phyloP scores from a whole-genome alignment of 1,140 invertebrate genomes.

The Monomorium pharaonis region DNA sequence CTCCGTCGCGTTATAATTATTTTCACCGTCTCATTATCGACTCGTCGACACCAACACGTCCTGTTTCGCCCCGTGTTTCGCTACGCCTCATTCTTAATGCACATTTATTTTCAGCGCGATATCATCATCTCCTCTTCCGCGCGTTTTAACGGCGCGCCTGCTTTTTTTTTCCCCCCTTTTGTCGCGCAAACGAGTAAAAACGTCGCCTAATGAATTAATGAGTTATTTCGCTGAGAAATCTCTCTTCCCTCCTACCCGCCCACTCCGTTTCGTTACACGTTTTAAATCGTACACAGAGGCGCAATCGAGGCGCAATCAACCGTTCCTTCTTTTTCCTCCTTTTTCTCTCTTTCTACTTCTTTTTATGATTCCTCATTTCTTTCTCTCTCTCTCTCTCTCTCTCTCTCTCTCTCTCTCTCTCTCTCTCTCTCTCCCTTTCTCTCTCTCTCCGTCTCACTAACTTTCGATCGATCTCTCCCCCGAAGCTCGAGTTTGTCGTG shows the following conservation, averaged over 20 bases:
- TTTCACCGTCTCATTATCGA: neutral
- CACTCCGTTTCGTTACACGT: neutral
- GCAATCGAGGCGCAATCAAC: neutral
- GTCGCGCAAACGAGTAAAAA: neutral
- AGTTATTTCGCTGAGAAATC: slow-evolving; percentile 1
- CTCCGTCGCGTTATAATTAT: neutral
- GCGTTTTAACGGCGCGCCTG: neutral
- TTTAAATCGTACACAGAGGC: slow-evolving; percentile 8
- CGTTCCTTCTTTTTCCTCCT: neutral
- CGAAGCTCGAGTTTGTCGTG: slow-evolving; percentile 44
- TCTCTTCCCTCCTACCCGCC: neutral
- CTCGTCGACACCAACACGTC: neutral
- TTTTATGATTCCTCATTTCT: slow-evolving; percentile 2
- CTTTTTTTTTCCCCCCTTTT: neutral
- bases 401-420: slow-evolving; percentile 21
- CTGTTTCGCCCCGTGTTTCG: neutral
- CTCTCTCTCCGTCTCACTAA: slow-evolving; percentile 13
- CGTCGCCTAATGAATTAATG: slow-evolving; percentile 15
- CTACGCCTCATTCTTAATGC: slow-evolving; percentile 1
- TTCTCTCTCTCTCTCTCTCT: slow-evolving; percentile 23
- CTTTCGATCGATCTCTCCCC: slow-evolving; percentile 26
- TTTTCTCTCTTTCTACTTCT: neutral
- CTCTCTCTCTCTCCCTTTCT: neutral
- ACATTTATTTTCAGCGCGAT: slow-evolving; percentile 11
- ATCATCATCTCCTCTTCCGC: neutral